Base-by-base conservation (phyloP, 2,797 vertebrate genomes). In the Garrulus glandarius region DNA sequence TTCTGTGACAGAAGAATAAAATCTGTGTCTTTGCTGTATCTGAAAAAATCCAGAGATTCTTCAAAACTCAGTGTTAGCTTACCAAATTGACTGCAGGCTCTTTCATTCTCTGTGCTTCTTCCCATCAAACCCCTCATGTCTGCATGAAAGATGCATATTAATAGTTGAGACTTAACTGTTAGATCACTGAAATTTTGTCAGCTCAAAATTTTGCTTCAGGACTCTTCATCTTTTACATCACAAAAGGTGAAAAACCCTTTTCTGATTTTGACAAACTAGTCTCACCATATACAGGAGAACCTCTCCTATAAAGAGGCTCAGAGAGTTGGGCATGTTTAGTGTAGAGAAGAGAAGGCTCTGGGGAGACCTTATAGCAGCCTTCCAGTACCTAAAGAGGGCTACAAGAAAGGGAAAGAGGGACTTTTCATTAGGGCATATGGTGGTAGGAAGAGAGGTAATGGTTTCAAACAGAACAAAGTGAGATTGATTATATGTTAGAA, bases 371-470 rank as follows among this genome's bases (percentile, higher is more conserved):
- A 18, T 8, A 27, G 26, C 17, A 22, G 36, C 32, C 4, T 34
- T 84, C 7, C 52, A 43, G 26, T 43, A 36, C 26, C 7, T 57
- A 49, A 65, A 49, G 6, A 9, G 9, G 4, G 14, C 5, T 43
- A 18, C 47, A 36, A 49, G 14, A 49, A 36, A 65, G 50, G 21
- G 7, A 41, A 64, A 34, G 17, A 57, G 11, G 17, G 17, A 65
- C 11, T 43, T 57, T 65, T 65, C 8, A 1, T 84, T 49, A 26
- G 7, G 36, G 14, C 1, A 0, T 21, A 12, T 10, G 9, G 14
- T 22, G 9, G 30, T 30, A 50, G 36, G 26, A 69, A 41, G 36
- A 69, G 24, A 80, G 30, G n/a, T 5, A 59, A 24, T 50, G 10
- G 20, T 59, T 81, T 43, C 20, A 69, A 43, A 49, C 17, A 26